Conservation (phyloP, 2,797 vertebrate species). For the Chloroceryle inda region DNA sequence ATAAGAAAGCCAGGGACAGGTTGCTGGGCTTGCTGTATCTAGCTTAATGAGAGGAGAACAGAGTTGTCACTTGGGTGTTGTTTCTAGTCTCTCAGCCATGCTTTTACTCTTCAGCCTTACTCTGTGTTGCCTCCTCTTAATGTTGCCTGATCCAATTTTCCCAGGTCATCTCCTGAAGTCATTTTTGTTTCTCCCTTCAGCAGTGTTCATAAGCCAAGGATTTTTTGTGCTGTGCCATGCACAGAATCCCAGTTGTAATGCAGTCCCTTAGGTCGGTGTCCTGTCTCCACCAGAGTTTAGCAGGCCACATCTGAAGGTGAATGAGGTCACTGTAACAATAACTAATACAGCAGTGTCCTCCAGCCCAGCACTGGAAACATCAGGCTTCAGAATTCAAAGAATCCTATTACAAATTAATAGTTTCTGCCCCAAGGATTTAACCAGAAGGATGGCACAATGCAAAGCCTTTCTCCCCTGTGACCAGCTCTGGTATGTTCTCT, state of each 20-base stretch:
- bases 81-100: background rate
- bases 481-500: conserved; percentile 42
- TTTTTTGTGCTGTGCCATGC: background rate
- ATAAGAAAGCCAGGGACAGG: background rate
- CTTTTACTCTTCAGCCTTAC: background rate
- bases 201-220: background rate
- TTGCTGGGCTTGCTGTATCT: accelerated
- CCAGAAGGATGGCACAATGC: background rate
- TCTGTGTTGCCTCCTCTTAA: background rate
- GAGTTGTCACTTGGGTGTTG: background rate
- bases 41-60: background rate
- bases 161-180: background rate
- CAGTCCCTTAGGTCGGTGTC: background rate
- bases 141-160: background rate
- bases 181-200: background rate
- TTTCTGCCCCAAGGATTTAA: conserved; percentile 47
- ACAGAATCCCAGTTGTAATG: background rate
- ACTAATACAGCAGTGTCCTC: background rate
- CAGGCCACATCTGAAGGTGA: conserved; percentile 41
- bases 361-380: conserved; percentile 5
- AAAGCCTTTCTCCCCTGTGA: conserved; percentile 35
- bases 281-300: background rate
- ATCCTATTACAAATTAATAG: conserved; percentile 13
- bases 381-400: conserved; percentile 51
- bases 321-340: conserved; percentile 30